Base-by-base conservation (phyloP, 2,113 vertebrate genomes). In the Columba janthina region DNA sequence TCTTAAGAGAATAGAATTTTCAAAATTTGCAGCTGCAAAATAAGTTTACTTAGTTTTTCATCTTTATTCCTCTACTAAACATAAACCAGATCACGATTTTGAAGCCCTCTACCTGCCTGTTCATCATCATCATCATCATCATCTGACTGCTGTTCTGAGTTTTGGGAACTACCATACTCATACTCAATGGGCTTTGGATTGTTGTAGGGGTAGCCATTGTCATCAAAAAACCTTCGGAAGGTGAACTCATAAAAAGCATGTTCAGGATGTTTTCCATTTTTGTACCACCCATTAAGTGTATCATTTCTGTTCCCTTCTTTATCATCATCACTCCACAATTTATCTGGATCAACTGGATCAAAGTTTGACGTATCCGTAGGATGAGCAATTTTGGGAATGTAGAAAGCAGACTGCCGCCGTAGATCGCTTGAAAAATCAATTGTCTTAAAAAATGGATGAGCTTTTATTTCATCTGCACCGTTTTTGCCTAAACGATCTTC, bases 201-300 rank as follows among this genome's bases (percentile, higher is more conserved):
- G 98, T 99, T 99, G 98, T 99, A 99, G 2, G 99, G 99, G 93
- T 99, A 99, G 31, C 99, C 99, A 93, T 99, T 99, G 96, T 99
- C 99, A 93, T 99, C 99, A 72, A 99, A 99, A 98, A 99, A 99
- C 89, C 99, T 99, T 46, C 99, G 98, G 97, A 99, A 99, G 74
- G 99, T 99, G 96, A 99, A 99, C 95, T 99, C 99, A 94, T 99
- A 99, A 95, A 99, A 99, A 91, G 99, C 99, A 88, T 99, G 99
- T 65, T 99, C 99, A 15, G 99, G 99, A 96, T 99, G 99, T 89
- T 99, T 99, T 75, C 99, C 99, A 17, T 99, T 99, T 96, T 99
- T 99, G 97, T 99, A 99, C 99, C 99, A 99, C 89, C 98, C 97
- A 4, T 98, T 99, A 17, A 99, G 98, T 3, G 99, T 99, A 97